A percentile compares a stretch with the other conserved stretches of the same genome.
Conservation (phyloP, 2,797 vertebrate species). For the Delichon dasypus region DNA sequence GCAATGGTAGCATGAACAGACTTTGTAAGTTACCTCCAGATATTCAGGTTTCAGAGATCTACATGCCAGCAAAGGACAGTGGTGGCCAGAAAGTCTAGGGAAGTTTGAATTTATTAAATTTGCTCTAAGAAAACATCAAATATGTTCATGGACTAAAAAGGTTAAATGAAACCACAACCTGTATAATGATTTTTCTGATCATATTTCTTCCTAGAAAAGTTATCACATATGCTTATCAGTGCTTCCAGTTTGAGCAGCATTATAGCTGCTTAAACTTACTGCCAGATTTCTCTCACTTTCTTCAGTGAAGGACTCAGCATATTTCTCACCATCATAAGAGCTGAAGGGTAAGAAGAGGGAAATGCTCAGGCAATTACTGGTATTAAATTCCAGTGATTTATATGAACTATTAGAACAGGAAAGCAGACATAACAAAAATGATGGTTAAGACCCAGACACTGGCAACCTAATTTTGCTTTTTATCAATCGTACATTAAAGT, state of each 20-base stretch:
- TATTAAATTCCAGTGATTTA: slow-evolving; percentile 69
- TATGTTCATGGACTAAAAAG: slow-evolving; percentile 33
- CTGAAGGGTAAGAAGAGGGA: background rate
- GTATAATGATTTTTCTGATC: slow-evolving; percentile 48
- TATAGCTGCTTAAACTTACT: background rate
- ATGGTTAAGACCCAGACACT: slow-evolving; percentile 7
- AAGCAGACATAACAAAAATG: slow-evolving; percentile 54
- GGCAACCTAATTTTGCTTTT: slow-evolving; percentile 63
- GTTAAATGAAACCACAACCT: slow-evolving; percentile 69
- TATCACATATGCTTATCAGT: background rate
- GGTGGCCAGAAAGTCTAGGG: slow-evolving; percentile 64
- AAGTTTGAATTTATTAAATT: slow-evolving; percentile 74
- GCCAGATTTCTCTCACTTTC: background rate
- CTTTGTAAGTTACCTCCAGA: slow-evolving; percentile 23
- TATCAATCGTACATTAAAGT: slow-evolving; percentile 49
- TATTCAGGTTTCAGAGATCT: slow-evolving; percentile 39
- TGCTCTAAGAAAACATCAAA: slow-evolving; percentile 50
- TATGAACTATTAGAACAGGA: slow-evolving; percentile 55
- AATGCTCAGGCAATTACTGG: slow-evolving; percentile 55
- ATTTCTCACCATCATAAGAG: slow-evolving; percentile 23
- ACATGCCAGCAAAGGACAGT: background rate
- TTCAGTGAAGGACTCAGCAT: background rate
- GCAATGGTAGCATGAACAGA: slow-evolving; percentile 57
- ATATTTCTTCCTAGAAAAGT: slow-evolving; percentile 50
- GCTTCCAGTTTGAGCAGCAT: background rate